These are phyloP conservation scores for Dromococcyx pavoninus DNA, from an alignment of 2,797 vertebrate genomes.

Conservation along the genomic window DNA sequence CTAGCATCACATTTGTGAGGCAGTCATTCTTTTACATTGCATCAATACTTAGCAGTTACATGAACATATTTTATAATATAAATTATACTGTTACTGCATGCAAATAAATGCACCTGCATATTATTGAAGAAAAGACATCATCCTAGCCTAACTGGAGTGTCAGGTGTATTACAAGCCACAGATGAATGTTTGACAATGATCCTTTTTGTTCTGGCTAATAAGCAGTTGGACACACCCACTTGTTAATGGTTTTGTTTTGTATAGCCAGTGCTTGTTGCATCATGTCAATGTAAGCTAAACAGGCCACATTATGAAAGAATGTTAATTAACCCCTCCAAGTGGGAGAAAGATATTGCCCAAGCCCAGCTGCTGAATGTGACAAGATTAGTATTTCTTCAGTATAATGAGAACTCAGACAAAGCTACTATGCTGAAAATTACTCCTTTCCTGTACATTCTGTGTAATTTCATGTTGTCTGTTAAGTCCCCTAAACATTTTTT, in stretches of 20 bases:
- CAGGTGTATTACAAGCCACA: slow-evolving; percentile 78
- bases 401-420: slow-evolving; percentile 59
- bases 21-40: slow-evolving; percentile 36
- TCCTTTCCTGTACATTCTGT: slow-evolving; percentile 46
- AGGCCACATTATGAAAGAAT: slow-evolving; percentile 72
- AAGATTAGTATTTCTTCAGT: slow-evolving; percentile 71
- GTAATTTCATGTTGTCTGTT: slow-evolving; percentile 26
- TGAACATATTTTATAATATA: slow-evolving; percentile 63
- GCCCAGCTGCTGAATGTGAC: slow-evolving; percentile 68
- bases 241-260: slow-evolving; percentile 74
- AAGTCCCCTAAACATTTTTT: slow-evolving; percentile 60
- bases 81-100: slow-evolving; percentile 26
- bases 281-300: slow-evolving; percentile 72
- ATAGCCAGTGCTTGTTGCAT: slow-evolving; percentile 55
- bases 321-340: slow-evolving; percentile 74
- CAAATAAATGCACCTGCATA: slow-evolving; percentile 53
- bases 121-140: slow-evolving; percentile 59
- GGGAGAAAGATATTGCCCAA: slow-evolving; percentile 64
- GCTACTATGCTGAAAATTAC: slow-evolving; percentile 60
- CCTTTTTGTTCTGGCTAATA: slow-evolving; percentile 80
- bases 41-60: slow-evolving; percentile 55
- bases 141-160: slow-evolving; percentile 72
- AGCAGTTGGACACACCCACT: slow-evolving; percentile 73
- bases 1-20: slow-evolving; percentile 9
- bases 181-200: slow-evolving; percentile 76